phyloP scores from a whole-genome alignment of 1,140 invertebrate genomes.

The Nasonia vitripennis region DNA sequence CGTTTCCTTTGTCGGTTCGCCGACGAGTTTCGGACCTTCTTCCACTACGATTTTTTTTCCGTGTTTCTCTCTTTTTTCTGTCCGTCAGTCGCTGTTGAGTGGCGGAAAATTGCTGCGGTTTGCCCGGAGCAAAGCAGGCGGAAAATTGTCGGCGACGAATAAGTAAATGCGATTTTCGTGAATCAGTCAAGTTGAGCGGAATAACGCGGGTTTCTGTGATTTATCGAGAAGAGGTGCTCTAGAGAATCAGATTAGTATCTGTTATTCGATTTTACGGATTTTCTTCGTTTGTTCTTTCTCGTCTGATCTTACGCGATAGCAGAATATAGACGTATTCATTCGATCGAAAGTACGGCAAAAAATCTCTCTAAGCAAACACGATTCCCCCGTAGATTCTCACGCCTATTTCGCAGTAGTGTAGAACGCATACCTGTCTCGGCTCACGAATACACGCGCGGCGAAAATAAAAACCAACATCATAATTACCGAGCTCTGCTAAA shows the following conservation, averaged over 20 bases:
- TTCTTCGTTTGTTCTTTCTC: not conserved
- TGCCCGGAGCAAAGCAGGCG: not conserved
- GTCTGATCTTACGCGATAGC: too few relatives aligned
- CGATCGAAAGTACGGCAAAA: not conserved
- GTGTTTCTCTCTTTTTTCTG: slow-evolving; percentile 16
- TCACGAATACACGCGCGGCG: not conserved
- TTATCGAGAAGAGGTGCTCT: not conserved
- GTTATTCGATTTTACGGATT: not conserved
- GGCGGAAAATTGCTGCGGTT: slow-evolving; percentile 62
- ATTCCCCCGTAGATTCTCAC: not conserved
- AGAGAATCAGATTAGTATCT: too few relatives aligned
- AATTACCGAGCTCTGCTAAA: not conserved
- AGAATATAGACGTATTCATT: too few relatives aligned
- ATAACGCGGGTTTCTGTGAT: not conserved
- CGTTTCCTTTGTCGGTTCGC: slow-evolving; percentile 51
- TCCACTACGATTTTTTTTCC: too few relatives aligned
- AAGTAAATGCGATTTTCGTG: slow-evolving; percentile 12
- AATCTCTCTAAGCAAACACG: not conserved
- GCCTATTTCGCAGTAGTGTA: not conserved
- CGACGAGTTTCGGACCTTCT: slow-evolving; percentile 57
- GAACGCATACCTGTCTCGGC: too few relatives aligned
- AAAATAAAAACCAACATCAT: not conserved
- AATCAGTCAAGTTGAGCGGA: not conserved
- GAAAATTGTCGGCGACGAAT: not conserved
- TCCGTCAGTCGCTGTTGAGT: slow-evolving; percentile 56